phyloP scores from a whole-genome alignment of 2,797 vertebrate species.

The Clarias platycephalus region DNA sequence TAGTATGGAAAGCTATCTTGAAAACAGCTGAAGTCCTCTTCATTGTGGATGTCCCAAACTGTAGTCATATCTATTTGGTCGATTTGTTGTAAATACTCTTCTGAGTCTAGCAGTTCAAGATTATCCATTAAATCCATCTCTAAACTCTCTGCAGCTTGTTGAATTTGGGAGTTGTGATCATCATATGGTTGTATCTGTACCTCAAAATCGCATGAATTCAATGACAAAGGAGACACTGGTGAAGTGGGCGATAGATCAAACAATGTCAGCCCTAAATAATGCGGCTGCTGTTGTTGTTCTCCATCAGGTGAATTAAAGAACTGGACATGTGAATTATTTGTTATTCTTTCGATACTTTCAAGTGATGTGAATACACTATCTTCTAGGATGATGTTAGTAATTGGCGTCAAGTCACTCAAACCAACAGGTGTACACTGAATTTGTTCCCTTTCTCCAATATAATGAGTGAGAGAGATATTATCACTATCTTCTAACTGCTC shows the following conservation, averaged over 20 bases:
- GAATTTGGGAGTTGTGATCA: slow-evolving; percentile 45
- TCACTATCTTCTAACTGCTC: slow-evolving; percentile 36
- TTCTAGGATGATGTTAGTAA: slow-evolving; percentile 38
- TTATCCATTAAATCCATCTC: slow-evolving; percentile 62
- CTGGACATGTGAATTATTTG: slow-evolving; percentile 35
- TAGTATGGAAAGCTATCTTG: slow-evolving; percentile 37
- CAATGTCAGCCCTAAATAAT: slow-evolving; percentile 16
- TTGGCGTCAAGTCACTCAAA: slow-evolving; percentile 42
- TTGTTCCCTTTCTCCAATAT: slow-evolving; percentile 4
- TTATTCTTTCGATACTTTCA: slow-evolving; percentile 50
- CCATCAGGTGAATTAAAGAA: slow-evolving; percentile 21
- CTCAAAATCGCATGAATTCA: slow-evolving; percentile 69
- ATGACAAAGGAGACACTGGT: slow-evolving; percentile 63
- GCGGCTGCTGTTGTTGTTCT: slow-evolving; percentile 11
- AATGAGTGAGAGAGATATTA: slow-evolving; percentile 33
- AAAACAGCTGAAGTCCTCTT: slow-evolving; percentile 40
- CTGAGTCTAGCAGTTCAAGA: slow-evolving; percentile 60
- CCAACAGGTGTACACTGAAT: slow-evolving; percentile 34
- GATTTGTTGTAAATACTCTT: slow-evolving; percentile 50
- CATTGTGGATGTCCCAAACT: slow-evolving; percentile 54
- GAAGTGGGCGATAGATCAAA: slow-evolving; percentile 54
- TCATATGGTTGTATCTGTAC: slow-evolving; percentile 63
- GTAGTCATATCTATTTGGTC: slow-evolving; percentile 61
- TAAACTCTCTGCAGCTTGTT: slow-evolving; percentile 57
- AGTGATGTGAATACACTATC: slow-evolving; percentile 46